phyloP scores from a whole-genome alignment of 2,113 vertebrate genomes.

The Amia ocellicauda region DNA sequence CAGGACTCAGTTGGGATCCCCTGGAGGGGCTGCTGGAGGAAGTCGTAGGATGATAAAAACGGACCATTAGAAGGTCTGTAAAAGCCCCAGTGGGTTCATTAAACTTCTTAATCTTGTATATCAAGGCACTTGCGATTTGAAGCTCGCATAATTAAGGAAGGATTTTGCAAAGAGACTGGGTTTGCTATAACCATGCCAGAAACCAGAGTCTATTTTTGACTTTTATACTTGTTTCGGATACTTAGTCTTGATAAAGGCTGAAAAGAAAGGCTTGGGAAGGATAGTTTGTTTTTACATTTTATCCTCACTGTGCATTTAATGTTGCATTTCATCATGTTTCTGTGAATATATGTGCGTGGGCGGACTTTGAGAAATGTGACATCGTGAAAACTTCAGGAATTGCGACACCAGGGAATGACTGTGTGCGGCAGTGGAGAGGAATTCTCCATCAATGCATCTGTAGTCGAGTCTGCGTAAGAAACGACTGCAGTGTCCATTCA shows the following conservation, averaged over 20 bases:
- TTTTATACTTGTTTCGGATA: background rate
- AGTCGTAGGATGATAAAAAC: slow-evolving; percentile 70
- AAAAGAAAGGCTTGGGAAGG: slow-evolving; percentile 8
- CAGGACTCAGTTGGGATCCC: slow-evolving; percentile 46
- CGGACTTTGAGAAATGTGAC: too few species aligned
- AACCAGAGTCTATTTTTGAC: slow-evolving; percentile 11
- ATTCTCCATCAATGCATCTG: too few species aligned
- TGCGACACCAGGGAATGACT: too few species aligned
- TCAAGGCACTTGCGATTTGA: slow-evolving; percentile 29
- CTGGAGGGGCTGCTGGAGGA: slow-evolving; percentile 64
- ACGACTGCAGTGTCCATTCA: too few species aligned
- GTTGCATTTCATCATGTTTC: too few species aligned
- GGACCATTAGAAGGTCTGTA: slow-evolving; percentile 57
- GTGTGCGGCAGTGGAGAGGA: too few species aligned
- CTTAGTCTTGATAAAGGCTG: background rate
- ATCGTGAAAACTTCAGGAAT: too few species aligned
- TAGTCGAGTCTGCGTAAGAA: too few species aligned
- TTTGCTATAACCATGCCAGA: background rate
- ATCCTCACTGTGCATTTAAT: background rate
- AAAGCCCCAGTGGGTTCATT: slow-evolving; percentile 63
- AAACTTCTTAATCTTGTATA: slow-evolving; percentile 44
- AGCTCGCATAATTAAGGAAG: slow-evolving; percentile 25
- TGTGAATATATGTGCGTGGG: too few species aligned
- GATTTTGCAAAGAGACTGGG: background rate
- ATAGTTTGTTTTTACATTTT: background rate